Conservation (phyloP, 2,888 invertebrate genomes). For the Drosophila koepferae region DNA sequence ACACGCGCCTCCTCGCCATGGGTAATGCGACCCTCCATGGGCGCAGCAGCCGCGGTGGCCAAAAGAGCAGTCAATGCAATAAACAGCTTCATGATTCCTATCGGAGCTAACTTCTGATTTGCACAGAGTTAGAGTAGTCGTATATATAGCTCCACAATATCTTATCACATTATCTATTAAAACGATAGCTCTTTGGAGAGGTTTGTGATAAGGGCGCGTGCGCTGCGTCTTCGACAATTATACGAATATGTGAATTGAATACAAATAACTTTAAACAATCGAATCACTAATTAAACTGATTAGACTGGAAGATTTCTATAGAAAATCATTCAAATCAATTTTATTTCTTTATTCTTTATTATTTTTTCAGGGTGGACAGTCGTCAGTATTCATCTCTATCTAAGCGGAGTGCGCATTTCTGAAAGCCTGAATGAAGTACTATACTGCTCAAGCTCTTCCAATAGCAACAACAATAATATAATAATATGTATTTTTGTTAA, state of each 20-base stretch:
- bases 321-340: neutral
- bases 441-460: neutral
- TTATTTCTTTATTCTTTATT: neutral
- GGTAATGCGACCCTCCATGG: conserved; percentile 63
- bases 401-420: neutral
- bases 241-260: neutral
- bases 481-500: neutral
- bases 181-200: conserved; percentile 23
- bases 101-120: conserved; percentile 24
- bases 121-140: neutral
- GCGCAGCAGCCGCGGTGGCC: conserved; percentile 42
- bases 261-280: neutral
- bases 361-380: neutral
- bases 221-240: neutral
- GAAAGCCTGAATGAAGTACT: neutral
- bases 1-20: conserved; percentile 60
- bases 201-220: conserved; percentile 11
- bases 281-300: conserved; percentile 25
- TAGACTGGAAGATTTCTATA: conserved; percentile 8
- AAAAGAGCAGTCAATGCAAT: conserved; percentile 39
- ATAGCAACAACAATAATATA: neutral
- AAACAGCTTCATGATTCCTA: conserved; percentile 50
- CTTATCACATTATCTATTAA: conserved; percentile 37
- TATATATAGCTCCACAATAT: conserved; percentile 38
- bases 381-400: neutral